Conservation (phyloP, 2,888 invertebrate species). For the Drosophila percnosoma region DNA sequence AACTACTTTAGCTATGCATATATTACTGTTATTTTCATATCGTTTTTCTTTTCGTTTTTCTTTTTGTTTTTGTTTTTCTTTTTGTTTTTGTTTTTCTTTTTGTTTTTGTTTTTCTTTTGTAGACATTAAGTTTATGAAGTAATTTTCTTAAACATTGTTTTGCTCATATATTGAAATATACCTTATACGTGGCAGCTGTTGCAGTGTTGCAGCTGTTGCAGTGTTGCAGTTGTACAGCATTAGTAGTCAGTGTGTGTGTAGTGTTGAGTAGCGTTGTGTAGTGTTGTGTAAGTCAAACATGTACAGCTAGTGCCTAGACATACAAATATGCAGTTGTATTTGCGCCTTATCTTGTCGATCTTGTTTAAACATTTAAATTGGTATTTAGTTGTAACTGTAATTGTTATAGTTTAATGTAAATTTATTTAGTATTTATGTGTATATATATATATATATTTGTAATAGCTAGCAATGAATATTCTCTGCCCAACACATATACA, state of each 20-base stretch:
- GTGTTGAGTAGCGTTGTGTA: slow-evolving; percentile 20
- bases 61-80: slow-evolving; percentile 5
- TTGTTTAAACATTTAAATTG: slow-evolving; percentile 48
- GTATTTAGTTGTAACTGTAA: slow-evolving; percentile 46
- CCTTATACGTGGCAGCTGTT: slow-evolving; percentile 24
- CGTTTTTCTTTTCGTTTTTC: slow-evolving; percentile 9
- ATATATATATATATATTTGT: slow-evolving; percentile 10
- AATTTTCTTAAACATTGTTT: slow-evolving; percentile 33
- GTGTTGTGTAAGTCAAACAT: slow-evolving; percentile 25
- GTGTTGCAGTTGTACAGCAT: slow-evolving; percentile 30
- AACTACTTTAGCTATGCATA: slow-evolving; percentile 59
- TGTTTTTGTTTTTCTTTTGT: slow-evolving; percentile 4
- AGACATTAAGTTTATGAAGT: slow-evolving; percentile 27
- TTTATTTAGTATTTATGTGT: slow-evolving; percentile 37
- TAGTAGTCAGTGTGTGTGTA: slow-evolving; percentile 16
- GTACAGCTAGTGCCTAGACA: slow-evolving; percentile 39
- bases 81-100: neutral
- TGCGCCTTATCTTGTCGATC: slow-evolving; percentile 8
- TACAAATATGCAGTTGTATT: slow-evolving; percentile 22
- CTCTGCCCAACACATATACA: slow-evolving; percentile 37
- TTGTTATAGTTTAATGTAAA: slow-evolving; percentile 51
- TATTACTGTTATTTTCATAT: slow-evolving; percentile 23
- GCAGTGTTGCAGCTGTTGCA: neutral
- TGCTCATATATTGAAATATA: slow-evolving; percentile 43
- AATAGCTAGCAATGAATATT: slow-evolving; percentile 45